Evolutionary conservation across 1,140 invertebrate genomes (phyloP).

Genomic region (Melitaea cinxia): DNA sequence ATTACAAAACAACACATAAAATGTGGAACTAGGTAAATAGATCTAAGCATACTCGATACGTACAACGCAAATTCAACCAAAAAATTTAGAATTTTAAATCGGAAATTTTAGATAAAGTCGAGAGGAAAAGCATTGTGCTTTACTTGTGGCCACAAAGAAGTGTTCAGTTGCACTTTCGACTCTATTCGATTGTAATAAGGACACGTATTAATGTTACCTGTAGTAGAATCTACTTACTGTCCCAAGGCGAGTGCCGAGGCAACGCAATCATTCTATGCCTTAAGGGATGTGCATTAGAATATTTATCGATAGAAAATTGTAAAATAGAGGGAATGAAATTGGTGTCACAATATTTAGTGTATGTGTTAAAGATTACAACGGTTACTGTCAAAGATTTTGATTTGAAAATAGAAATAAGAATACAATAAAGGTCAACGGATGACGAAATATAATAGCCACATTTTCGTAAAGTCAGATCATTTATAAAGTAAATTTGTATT

Average conservation of each 20-base stretch:
- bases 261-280: slow-evolving; percentile 57
- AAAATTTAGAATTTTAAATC: slow-evolving; percentile 36
- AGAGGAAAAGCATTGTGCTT: slow-evolving; percentile 55
- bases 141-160: slow-evolving; percentile 27
- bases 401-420: too few species aligned
- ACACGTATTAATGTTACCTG: slow-evolving; percentile 26
- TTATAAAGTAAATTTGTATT: too few species aligned
- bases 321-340: slow-evolving; percentile 36
- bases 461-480: too few species aligned
- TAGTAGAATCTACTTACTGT: slow-evolving; percentile 58
- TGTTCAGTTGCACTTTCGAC: slow-evolving; percentile 17
- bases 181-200: slow-evolving; percentile 18
- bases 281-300: slow-evolving; percentile 57
- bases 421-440: too few species aligned
- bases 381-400: background rate
- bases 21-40: too few species aligned
- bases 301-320: slow-evolving; percentile 67
- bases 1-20: too few species aligned
- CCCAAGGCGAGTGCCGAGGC: slow-evolving; percentile 43
- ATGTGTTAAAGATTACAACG: background rate
- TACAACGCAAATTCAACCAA: slow-evolving; percentile 30
- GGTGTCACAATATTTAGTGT: slow-evolving; percentile 16
- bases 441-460: too few species aligned
- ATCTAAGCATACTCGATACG: too few species aligned
- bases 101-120: slow-evolving; percentile 44